Evolutionary conservation across 2,113 vertebrate species (phyloP).

Genomic region (Leiothrix lutea): DNA sequence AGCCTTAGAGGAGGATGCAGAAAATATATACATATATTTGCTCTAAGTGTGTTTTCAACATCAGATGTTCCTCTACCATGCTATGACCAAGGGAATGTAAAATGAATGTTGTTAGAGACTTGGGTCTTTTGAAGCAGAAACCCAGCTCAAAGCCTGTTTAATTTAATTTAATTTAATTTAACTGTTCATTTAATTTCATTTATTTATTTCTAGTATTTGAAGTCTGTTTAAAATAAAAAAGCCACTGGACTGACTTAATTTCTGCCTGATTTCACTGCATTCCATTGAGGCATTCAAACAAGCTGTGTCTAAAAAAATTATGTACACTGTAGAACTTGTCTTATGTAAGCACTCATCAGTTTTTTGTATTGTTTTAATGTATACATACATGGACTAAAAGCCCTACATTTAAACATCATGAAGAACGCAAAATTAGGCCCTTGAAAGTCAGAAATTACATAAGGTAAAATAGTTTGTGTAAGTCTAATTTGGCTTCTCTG

Average conservation of each 20-base stretch:
- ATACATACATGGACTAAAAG: background rate
- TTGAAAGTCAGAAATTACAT: background rate
- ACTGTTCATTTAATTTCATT: conserved; percentile 23
- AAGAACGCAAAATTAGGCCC: background rate
- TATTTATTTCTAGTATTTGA: conserved; percentile 21
- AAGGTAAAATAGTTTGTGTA: background rate
- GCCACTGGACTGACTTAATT: background rate
- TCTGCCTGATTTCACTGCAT: background rate
- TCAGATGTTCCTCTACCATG: background rate
- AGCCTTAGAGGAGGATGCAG: background rate
- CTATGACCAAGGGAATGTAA: background rate
- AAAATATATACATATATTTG: background rate
- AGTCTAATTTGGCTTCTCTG: background rate
- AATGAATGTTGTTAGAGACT: background rate
- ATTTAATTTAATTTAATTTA: conserved; percentile 2
- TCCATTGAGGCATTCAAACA: background rate
- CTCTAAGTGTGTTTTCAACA: background rate
- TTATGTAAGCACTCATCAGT: background rate
- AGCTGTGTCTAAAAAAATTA: conserved; percentile 8
- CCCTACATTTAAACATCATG: background rate
- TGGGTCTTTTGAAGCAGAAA: background rate
- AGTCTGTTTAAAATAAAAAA: conserved; percentile 33
- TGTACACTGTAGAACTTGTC: background rate
- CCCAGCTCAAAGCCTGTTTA: background rate
- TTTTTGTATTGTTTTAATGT: conserved; percentile 4